A percentile compares a stretch with the other conserved stretches of the same genome.
phyloP scores from a whole-genome alignment of 2,113 vertebrate species.

The Pteropus alecto region DNA sequence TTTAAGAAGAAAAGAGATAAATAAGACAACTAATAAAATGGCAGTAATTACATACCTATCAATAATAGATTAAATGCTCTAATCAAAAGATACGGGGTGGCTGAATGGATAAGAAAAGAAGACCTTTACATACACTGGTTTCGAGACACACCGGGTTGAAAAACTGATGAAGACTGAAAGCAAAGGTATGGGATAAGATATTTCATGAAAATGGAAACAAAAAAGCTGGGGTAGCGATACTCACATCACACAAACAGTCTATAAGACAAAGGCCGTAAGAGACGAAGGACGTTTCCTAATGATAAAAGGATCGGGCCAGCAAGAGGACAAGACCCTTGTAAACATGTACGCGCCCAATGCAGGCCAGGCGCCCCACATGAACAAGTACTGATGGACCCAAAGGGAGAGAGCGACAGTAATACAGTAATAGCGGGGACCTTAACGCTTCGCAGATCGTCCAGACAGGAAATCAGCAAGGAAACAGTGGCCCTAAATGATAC shows the following conservation, averaged over 20 bases:
- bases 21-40: neutral
- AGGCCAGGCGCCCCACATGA: too few relatives aligned
- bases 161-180: neutral
- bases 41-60: neutral
- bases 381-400: rapidly evolving
- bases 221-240: too few relatives aligned
- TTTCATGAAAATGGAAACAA: neutral
- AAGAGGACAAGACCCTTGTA: neutral
- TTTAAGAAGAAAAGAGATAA: neutral
- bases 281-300: too few relatives aligned
- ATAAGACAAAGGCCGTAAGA: too few relatives aligned
- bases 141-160: neutral
- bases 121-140: neutral
- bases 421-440: rapidly evolving
- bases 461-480: neutral
- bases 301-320: rapidly evolving
- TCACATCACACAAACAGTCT: neutral
- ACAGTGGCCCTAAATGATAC: neutral
- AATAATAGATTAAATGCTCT: too few relatives aligned
- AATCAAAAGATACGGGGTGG: neutral
- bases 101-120: neutral
- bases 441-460: neutral
- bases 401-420: too few relatives aligned
- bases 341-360: too few relatives aligned
- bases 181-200: neutral